Conservation (phyloP, 2,797 vertebrate genomes). For the Emys orbicularis region DNA sequence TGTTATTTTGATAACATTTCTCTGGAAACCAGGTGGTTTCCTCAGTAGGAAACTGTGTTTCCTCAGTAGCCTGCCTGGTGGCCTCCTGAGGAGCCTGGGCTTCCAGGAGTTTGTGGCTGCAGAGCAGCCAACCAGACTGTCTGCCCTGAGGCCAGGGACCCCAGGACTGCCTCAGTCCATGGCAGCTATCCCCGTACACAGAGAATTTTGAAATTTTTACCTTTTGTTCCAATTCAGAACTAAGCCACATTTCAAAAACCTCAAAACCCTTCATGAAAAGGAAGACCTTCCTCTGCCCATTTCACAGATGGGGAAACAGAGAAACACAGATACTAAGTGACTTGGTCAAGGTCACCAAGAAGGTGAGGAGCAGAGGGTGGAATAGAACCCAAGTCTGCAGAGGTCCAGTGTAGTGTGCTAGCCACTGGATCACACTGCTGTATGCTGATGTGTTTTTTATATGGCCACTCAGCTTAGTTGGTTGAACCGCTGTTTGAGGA, state of each 20-base stretch:
- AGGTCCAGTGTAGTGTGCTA: neutral
- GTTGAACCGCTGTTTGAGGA: neutral
- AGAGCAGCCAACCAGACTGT: neutral
- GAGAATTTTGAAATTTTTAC: neutral
- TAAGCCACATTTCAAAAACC: neutral
- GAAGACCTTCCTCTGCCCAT: neutral
- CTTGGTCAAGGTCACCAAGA: neutral
- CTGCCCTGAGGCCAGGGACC: neutral
- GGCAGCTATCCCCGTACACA: neutral
- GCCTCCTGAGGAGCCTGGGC: neutral
- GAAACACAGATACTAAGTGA: neutral
- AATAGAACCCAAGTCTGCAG: neutral
- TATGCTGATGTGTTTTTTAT: fast-evolving
- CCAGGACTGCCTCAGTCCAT: neutral
- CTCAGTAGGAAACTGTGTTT: neutral
- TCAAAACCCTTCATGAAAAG: neutral
- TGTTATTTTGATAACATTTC: neutral
- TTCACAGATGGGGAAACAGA: neutral
- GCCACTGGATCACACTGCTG: neutral
- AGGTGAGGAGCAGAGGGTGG: neutral
- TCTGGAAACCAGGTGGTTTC: neutral
- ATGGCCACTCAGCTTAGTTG: neutral
- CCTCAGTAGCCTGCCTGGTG: neutral
- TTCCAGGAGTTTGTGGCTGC: neutral
- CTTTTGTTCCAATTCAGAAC: neutral